phyloP scores from a whole-genome alignment of 2,113 vertebrate species.

The Origma solitaria region DNA sequence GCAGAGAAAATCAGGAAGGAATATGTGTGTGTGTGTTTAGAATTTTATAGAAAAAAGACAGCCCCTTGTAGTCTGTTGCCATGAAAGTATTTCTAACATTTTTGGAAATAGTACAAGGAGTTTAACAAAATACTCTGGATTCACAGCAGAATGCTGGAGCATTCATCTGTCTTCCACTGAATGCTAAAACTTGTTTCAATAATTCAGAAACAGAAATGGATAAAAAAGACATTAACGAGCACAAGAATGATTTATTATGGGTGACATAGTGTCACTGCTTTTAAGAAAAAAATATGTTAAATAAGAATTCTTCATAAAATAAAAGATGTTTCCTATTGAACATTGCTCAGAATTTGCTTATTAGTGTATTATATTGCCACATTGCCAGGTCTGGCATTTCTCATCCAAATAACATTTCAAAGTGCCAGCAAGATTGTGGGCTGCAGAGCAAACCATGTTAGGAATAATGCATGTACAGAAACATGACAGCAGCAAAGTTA shows the following conservation, averaged over 20 bases:
- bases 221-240: background rate
- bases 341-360: background rate
- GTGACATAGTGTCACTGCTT: background rate
- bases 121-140: constrained; percentile 15
- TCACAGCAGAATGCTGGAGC: background rate
- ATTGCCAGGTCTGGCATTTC: constrained; percentile 13
- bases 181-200: background rate
- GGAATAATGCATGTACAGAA: background rate
- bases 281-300: constrained; percentile 8
- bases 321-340: constrained; percentile 10
- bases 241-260: constrained; percentile 3
- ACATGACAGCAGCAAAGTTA: background rate
- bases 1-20: constrained; percentile 17
- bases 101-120: background rate
- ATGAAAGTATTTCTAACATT: constrained; percentile 13
- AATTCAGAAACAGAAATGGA: constrained; percentile 34
- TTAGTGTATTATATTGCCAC: constrained; percentile 1
- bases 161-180: background rate
- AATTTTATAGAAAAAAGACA: background rate
- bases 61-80: background rate
- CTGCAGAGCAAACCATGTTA: background rate
- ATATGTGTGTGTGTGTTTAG: background rate
- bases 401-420: background rate
- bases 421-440: background rate
- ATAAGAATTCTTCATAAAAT: constrained; percentile 22